These are phyloP conservation scores for Helogale parvula DNA, from an alignment of 2,113 vertebrate genomes.

Conservation along the genomic window DNA sequence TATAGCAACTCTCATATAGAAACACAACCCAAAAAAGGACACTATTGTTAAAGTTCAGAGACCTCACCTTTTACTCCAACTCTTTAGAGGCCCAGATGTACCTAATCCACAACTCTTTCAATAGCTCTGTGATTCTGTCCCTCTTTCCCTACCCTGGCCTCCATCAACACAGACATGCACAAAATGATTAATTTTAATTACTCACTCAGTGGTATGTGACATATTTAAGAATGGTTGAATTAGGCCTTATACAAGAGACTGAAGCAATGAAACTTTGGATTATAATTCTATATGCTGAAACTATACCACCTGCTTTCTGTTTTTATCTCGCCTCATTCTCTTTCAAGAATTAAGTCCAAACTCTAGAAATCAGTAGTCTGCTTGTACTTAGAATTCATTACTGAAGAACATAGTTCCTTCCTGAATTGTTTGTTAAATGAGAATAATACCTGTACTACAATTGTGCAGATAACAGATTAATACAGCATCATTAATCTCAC, in stretches of 20 bases:
- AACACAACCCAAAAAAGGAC: neutral
- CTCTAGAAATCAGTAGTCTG: neutral
- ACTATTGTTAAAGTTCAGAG: neutral
- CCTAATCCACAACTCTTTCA: neutral
- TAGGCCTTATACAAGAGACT: neutral
- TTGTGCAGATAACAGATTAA: neutral
- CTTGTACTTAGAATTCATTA: neutral
- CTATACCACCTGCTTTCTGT: neutral
- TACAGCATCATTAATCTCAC: neutral
- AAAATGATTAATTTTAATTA: neutral
- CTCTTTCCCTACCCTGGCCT: accelerated
- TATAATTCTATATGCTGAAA: conserved; percentile 14
- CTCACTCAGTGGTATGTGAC: neutral
- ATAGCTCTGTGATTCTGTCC: accelerated
- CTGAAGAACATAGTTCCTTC: neutral
- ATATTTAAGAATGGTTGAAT: neutral
- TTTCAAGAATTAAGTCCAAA: conserved; percentile 16
- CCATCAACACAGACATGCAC: neutral
- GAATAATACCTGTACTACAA: neutral
- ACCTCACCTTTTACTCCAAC: neutral
- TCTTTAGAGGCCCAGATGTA: neutral
- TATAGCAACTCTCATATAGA: neutral
- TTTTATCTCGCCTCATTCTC: neutral
- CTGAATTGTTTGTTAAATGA: conserved; percentile 29
- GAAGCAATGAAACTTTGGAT: neutral